phyloP scores from a whole-genome alignment of 2,113 vertebrate genomes.

The Raphicerus campestris region DNA sequence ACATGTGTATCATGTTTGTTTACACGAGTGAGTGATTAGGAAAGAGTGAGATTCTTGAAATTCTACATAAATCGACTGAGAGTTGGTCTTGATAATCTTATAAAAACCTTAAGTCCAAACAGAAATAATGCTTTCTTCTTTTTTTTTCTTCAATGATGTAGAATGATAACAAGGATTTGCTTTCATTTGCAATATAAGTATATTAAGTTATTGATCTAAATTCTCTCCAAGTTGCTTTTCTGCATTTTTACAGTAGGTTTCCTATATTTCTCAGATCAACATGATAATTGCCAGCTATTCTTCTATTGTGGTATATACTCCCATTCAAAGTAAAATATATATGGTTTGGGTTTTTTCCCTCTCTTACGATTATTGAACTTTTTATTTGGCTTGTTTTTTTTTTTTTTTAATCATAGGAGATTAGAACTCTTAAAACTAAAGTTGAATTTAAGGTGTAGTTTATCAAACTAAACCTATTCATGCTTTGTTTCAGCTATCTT shows the following conservation, averaged over 20 bases:
- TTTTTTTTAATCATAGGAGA: background rate
- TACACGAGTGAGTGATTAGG: background rate
- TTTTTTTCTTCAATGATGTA: background rate
- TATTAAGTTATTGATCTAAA: background rate
- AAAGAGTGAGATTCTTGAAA: background rate
- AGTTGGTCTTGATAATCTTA: background rate
- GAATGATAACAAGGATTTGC: background rate
- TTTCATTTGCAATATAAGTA: background rate
- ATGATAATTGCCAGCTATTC: background rate
- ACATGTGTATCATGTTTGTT: background rate
- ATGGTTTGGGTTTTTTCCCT: background rate
- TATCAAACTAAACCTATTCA: background rate
- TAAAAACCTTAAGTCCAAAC: background rate
- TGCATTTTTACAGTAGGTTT: background rate
- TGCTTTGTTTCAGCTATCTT: slow-evolving; percentile 85
- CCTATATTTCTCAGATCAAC: background rate
- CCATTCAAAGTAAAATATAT: background rate
- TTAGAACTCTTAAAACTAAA: background rate
- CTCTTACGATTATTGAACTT: background rate
- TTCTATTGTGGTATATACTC: background rate
- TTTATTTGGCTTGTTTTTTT: background rate
- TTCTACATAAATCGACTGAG: background rate
- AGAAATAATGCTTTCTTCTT: background rate
- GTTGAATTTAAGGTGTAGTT: background rate
- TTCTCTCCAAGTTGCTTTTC: background rate